Base-by-base conservation (phyloP, 1,140 invertebrate genomes). In the Chlorops oryzae region DNA sequence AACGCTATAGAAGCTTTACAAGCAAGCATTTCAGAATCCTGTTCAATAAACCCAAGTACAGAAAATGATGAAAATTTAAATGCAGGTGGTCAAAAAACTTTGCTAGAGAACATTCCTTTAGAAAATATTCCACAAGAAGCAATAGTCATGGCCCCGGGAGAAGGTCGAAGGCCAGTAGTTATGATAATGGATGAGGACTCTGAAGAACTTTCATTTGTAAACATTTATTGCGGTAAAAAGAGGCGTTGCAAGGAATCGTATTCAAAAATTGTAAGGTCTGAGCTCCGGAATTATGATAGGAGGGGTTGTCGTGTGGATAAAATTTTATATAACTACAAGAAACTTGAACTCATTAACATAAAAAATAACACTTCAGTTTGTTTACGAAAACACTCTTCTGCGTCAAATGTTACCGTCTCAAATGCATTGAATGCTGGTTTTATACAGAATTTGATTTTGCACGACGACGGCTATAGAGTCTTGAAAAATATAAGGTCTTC, bases 391-490 rank as follows among this genome's bases (percentile, higher is more conserved):
- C 40, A 50, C 27, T 3, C 15, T 6, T 22, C 37, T 3, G 13
- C 9, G 3, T 12, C 1, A 3, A 7, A 32, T 13, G 4, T 17
- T 28, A 50, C 38, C 6, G 51, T 45, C 4, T 20, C 3, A 24
- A 37, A 50, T 28, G 10, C 39, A n/a, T 17, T 54, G 12, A 18
- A 54, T 44, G 47, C 43, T 0, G 9, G 24, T 17, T 43, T 37
- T 21, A 21, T 49, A 4, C 22, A 34, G 15, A 44, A 48, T 27
- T 20, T 55, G 32, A 54, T 61, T 5, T 41, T 51, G 27, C 40
- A 48, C 22, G 41, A 55, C 32, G 55, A 52, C 22, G 50, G 57
- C 17, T 59, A 47, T 38, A 38, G 50, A 47, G 47, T 62, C 27
- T 47, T 58, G 24, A 13, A 55, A 55, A 20, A 34, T 13, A 45